These are phyloP conservation scores for Augochlora pura DNA, from an alignment of 1,140 invertebrate species.

Conservation along the genomic window DNA sequence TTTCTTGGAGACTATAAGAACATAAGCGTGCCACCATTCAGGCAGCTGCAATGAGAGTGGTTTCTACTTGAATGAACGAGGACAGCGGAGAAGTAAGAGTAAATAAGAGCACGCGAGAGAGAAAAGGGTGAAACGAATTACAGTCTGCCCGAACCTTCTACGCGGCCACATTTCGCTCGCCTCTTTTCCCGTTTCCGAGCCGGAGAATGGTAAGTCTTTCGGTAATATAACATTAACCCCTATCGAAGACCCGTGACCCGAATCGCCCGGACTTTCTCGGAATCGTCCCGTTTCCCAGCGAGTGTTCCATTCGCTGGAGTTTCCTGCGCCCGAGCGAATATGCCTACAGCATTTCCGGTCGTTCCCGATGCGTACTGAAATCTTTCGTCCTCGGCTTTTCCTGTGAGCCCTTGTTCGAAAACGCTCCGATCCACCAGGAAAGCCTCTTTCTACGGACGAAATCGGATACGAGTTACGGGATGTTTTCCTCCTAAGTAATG, in stretches of 20 bases:
- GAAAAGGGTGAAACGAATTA: constrained; percentile 49
- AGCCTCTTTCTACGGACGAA: too few relatives aligned
- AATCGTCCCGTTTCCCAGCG: constrained; percentile 55
- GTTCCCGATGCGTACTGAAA: constrained; percentile 4
- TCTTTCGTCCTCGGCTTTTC: neutral
- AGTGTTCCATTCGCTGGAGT: constrained; percentile 31
- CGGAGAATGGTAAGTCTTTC: constrained; percentile 56
- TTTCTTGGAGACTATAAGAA: neutral
- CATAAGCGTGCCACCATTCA: neutral
- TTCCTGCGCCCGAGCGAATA: constrained; percentile 22
- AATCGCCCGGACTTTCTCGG: constrained; percentile 57
- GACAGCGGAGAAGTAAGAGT: constrained; percentile 1
- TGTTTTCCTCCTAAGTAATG: neutral
- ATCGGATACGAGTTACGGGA: neutral
- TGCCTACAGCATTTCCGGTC: constrained; percentile 27
- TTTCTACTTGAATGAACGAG: neutral
- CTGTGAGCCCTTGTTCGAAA: constrained; percentile 13
- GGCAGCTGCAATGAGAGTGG: neutral
- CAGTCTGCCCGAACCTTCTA: constrained; percentile 20
- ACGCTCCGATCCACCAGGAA: neutral
- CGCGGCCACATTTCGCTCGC: constrained; percentile 8
- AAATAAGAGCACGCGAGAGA: constrained; percentile 24
- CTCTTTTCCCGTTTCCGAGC: constrained; percentile 36
- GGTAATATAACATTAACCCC: constrained; percentile 61
- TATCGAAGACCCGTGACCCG: constrained; percentile 58